Percentiles rank a stretch among this genome's conserved stretches.
Conservation (phyloP, 2,888 invertebrate species). For the Formica aserva region DNA sequence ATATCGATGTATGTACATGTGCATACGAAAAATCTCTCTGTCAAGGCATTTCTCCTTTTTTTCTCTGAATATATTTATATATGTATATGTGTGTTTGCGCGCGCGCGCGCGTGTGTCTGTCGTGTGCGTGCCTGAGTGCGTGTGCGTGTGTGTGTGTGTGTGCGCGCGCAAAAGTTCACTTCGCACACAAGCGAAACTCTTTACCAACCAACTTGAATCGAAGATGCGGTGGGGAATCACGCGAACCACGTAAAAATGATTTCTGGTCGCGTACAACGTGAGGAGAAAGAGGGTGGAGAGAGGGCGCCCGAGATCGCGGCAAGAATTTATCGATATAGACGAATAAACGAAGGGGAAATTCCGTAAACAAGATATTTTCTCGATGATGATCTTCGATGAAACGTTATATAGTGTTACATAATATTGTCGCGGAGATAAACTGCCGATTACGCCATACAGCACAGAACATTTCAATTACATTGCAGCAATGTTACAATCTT, state of each 20-base stretch:
- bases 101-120: too few species aligned
- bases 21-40: neutral
- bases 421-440: neutral
- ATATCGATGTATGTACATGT: neutral
- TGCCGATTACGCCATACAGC: neutral
- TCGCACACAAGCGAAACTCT: conserved; percentile 71
- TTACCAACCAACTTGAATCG: conserved; percentile 68
- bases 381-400: conserved; percentile 6
- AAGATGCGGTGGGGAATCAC: conserved; percentile 66
- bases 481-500: too few species aligned
- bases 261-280: neutral
- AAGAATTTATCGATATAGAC: neutral
- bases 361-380: neutral
- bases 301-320: neutral
- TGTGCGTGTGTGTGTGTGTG: conserved; percentile 17
- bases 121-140: neutral
- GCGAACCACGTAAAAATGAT: conserved; percentile 66
- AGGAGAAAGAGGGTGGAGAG: neutral
- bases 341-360: conserved; percentile 29
- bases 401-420: conserved; percentile 9
- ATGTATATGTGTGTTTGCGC: neutral
- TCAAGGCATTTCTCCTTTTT: conserved; percentile 23
- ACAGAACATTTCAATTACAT: too few species aligned
- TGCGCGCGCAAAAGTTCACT: conserved; percentile 48
- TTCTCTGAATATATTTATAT: conserved; percentile 13